Base-by-base conservation (phyloP, 2,888 invertebrate species). In the Dolichomitus sp. region DNA sequence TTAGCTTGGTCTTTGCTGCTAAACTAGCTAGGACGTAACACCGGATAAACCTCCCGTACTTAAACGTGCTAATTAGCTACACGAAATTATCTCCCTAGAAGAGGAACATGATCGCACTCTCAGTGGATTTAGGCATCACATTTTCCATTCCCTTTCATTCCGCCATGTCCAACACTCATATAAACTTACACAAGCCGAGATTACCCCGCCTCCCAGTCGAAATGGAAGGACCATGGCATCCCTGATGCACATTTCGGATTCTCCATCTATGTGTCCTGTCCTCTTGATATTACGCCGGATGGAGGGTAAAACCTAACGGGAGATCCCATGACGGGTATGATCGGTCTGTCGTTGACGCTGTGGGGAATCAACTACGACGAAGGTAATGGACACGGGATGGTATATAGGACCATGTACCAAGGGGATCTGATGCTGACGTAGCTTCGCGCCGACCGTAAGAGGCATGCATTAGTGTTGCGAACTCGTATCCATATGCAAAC, bases 401-500 rank as follows among this genome's bases (percentile, higher is more conserved):
- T 48, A 37, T 4, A 19, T 2, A 30, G 59, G 3, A 37, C 7
- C 23, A 27, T 50, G 45, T 48, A 54, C 37, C 19, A 40, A 12
- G 40, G 52, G 33, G 37, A 54, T 54, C 12, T 52, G 45, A 70
- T 30, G 54, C 70, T 63, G 19, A 33, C 12, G 52, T 23, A 72
- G 65, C 70, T 72, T 57, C 45, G 23, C 42, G 6, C n/a, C 69
- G 52, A 54, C 7, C 17, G 23, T 54, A 17, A 54, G n/a, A 45
- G 45, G 45, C 27, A 27, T 45, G 52, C 33, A 72, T 72, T 40
- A 57, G 33, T 57, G 70, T 72, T 57, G 42, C 65, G 14, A 5
- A 42, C 19, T 33, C 30, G 45, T 33, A 70, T 72, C 70, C 70
- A 72, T 70, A 65, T 72, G 63, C 23, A 37, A 57, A 57, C 52